These are phyloP conservation scores for Chydorus sphaericus DNA, from an alignment of 2,888 invertebrate genomes.

Conservation along the genomic window DNA sequence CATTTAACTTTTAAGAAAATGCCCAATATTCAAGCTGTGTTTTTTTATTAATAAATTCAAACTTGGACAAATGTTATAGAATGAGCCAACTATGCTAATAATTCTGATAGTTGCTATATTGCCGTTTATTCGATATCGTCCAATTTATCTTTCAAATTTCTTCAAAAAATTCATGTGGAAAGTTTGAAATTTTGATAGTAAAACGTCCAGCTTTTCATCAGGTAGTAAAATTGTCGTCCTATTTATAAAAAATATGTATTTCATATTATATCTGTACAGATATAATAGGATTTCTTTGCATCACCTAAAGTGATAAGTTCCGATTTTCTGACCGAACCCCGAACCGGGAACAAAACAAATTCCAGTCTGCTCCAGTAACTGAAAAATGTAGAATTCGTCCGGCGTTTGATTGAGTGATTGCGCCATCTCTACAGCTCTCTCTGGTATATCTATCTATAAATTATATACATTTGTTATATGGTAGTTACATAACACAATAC, in stretches of 20 bases:
- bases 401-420: slow-evolving; percentile 53
- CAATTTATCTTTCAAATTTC: too few species aligned
- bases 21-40: too few species aligned
- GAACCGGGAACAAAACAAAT: slow-evolving; percentile 89
- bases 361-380: slow-evolving; percentile 66
- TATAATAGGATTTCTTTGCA: background rate
- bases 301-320: slow-evolving; percentile 81
- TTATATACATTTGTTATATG: background rate
- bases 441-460: slow-evolving; percentile 53
- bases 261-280: too few species aligned
- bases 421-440: slow-evolving; percentile 70
- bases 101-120: too few species aligned
- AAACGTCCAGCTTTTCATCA: slow-evolving; percentile 56
- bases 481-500: background rate
- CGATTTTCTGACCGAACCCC: slow-evolving; percentile 88
- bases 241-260: too few species aligned
- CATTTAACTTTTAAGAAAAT: too few species aligned
- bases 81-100: too few species aligned
- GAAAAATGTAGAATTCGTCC: slow-evolving; percentile 85
- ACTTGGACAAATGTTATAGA: too few species aligned
- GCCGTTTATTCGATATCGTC: too few species aligned
- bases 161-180: slow-evolving; percentile 74
- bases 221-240: slow-evolving; percentile 89
- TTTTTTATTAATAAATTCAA: too few species aligned
- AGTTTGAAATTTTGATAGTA: slow-evolving; percentile 62